Evolutionary conservation across 53 echinoderm and acorn worm species (phyloP), one percentile per base, ranked within the genome.

Genomic region (Luidia sarsii): DNA sequence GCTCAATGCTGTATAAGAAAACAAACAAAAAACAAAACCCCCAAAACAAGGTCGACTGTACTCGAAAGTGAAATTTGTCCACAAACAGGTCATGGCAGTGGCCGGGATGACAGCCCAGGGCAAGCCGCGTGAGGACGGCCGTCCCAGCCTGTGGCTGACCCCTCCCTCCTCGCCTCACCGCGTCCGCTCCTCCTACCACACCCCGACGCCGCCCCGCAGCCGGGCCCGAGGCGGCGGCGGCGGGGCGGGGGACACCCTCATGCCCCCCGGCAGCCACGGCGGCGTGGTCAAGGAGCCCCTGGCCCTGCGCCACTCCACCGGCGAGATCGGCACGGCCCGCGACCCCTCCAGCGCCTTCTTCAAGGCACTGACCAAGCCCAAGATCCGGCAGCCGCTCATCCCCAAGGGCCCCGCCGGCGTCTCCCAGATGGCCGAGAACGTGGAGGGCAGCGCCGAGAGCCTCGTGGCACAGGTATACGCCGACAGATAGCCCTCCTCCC

Each of bases 381-480:
- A 85, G 67, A 64, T 68, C 23, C 81, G 73, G 9, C 81, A 84
- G 81, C 92, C 75, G 39, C 74, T 85, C 37, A 73, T 87, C 63
- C 72, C 80, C 19, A 71, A 71, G 6, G 65, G 63, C 25, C 63
- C 57, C 23, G 56, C 41, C 57, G 49, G 82, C 63, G 39, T 50
- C 34, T 64, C 85, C 15, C 70, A 88, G 57, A 77, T 81, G 55
- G 82, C 82, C 14, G 91, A 91, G 37, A 87, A 82, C 35, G 83
- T 95, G 72, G 85, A 81, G 24, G 94, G 99, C 59, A 99, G 99
- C 89, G 94, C 99, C 7, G 93, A 91, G 77, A 99, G 94, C 62
- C 80, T 95, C 63, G 95, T 95, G 33, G 95, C 92, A 66, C 85
- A 95, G 92, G 95, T 95, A 64, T 57, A 52, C 7, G n/a, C n/a